These are phyloP conservation scores for Pedetes capensis DNA, from an alignment of 2,113 vertebrate species.

Conservation along the genomic window DNA sequence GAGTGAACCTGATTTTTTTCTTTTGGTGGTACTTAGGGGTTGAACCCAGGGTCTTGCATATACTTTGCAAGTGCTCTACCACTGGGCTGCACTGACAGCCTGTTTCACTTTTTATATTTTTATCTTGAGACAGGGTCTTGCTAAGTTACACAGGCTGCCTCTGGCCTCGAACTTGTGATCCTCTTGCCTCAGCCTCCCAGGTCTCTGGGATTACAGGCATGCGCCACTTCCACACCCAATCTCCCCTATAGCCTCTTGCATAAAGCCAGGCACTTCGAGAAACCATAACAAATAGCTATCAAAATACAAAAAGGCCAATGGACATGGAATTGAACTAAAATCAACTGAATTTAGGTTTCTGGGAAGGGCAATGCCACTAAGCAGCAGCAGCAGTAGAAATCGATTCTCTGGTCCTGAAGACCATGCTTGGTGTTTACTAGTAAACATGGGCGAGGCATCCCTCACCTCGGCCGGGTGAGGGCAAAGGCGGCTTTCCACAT, in stretches of 20 bases:
- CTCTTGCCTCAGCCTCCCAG: too few species aligned
- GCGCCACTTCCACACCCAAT: too few species aligned
- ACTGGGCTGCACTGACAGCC: too few species aligned
- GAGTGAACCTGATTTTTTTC: background rate
- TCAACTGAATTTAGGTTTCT: background rate
- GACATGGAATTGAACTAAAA: background rate
- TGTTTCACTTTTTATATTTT: too few species aligned
- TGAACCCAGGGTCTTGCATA: too few species aligned
- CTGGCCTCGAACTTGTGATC: too few species aligned
- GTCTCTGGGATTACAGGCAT: too few species aligned
- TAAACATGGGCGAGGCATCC: background rate
- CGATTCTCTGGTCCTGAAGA: background rate
- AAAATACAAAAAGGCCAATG: background rate
- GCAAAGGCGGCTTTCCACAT: background rate
- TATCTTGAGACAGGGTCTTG: too few species aligned
- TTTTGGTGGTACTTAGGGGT: too few species aligned
- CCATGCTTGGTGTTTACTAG: background rate
- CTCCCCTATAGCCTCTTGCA: background rate
- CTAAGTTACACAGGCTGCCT: too few species aligned
- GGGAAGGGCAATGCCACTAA: background rate
- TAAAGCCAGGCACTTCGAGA: background rate
- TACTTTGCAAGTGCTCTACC: too few species aligned
- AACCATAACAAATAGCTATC: background rate
- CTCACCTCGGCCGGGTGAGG: background rate
- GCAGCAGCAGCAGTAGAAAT: background rate